Conservation (phyloP, 2,797 vertebrate species). For the Pteronotus mesoamericanus region DNA sequence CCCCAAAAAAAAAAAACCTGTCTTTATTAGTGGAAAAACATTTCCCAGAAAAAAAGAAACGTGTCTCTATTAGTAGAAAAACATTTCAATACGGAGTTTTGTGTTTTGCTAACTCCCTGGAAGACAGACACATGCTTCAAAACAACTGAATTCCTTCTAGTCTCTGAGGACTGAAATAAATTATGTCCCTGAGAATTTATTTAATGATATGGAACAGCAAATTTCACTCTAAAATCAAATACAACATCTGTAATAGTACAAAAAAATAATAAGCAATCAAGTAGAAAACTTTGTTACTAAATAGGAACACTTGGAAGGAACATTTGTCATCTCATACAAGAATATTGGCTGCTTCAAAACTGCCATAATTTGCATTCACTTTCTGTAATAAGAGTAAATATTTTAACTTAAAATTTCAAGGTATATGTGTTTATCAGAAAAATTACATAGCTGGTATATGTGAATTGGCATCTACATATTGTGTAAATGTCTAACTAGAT, state of each 20-base stretch:
- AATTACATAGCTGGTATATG: slow-evolving; percentile 17
- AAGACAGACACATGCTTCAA: slow-evolving; percentile 39
- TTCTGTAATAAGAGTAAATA: slow-evolving; percentile 62
- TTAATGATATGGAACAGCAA: slow-evolving; percentile 65
- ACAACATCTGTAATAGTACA: slow-evolving; percentile 61
- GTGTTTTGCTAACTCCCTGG: slow-evolving; percentile 38
- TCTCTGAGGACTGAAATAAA: slow-evolving; percentile 62
- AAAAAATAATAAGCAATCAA: slow-evolving; percentile 72
- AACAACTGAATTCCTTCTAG: slow-evolving; percentile 44
- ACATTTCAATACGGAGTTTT: slow-evolving; percentile 2
- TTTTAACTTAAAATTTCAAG: slow-evolving; percentile 55
- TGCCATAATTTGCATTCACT: slow-evolving; percentile 55
- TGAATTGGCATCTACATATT: background rate
- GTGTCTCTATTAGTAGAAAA: background rate
- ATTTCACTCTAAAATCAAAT: slow-evolving; percentile 64
- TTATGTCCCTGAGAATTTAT: slow-evolving; percentile 68
- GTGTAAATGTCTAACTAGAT: background rate
- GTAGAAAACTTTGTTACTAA: slow-evolving; percentile 66
- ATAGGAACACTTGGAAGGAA: slow-evolving; percentile 54
- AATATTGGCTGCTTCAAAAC: slow-evolving; percentile 43
- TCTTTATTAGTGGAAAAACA: background rate
- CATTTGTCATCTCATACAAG: slow-evolving; percentile 46
- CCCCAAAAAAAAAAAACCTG: background rate
- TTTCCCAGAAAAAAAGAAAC: background rate
- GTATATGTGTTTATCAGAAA: slow-evolving; percentile 42